Percentiles rank a stretch among this genome's conserved stretches.
These are phyloP conservation scores for Myzus persicae DNA, from an alignment of 1,140 invertebrate species.

Conservation along the genomic window DNA sequence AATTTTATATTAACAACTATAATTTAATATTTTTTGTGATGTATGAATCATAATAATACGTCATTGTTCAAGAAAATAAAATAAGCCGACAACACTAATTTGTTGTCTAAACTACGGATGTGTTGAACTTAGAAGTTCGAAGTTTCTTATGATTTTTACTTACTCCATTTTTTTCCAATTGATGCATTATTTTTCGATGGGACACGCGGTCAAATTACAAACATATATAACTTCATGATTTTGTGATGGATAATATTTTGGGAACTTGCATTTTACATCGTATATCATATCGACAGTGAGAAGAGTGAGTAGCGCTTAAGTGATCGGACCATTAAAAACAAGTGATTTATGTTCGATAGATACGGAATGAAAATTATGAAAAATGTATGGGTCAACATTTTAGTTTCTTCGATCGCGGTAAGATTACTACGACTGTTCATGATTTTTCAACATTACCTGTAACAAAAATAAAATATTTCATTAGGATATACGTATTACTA, in stretches of 20 bases:
- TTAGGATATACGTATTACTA: not conserved
- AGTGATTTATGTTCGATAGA: slow-evolving; percentile 35
- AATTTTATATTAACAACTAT: too few relatives aligned
- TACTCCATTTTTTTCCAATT: not conserved
- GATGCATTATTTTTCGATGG: not conserved
- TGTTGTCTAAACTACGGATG: not conserved
- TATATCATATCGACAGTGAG: slow-evolving; percentile 35
- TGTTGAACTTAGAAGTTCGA: not conserved
- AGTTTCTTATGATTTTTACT: not conserved
- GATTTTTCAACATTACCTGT: slow-evolving; percentile 47
- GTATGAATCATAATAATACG: not conserved
- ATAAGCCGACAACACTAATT: not conserved
- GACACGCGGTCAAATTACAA: not conserved
- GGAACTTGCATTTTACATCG: not conserved
- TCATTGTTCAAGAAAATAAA: not conserved
- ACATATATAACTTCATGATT: not conserved
- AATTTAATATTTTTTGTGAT: not conserved
- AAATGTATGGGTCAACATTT: slow-evolving; percentile 17
- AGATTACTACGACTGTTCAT: not conserved
- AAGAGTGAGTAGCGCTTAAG: slow-evolving; percentile 37
- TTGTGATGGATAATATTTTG: slow-evolving; percentile 45
- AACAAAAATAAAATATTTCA: slow-evolving; percentile 41
- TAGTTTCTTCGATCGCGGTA: not conserved
- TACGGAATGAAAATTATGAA: slow-evolving; percentile 35
- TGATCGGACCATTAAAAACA: slow-evolving; percentile 44